Percentiles rank a stretch among this genome's conserved stretches.
These are phyloP conservation scores for Nipponacmea schrenckii DNA, from an alignment of 2,888 invertebrate genomes.

Conservation along the genomic window DNA sequence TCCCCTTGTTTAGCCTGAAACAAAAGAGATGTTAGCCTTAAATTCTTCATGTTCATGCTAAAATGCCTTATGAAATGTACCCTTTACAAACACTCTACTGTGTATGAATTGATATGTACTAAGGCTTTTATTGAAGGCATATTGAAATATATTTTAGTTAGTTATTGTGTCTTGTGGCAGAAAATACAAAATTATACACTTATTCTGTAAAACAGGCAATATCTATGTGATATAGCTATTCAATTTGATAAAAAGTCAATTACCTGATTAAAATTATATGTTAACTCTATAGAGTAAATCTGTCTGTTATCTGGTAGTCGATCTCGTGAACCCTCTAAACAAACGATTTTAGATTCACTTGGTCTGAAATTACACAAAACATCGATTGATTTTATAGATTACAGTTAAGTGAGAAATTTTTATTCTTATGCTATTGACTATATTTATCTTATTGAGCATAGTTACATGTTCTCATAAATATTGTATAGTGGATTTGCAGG, in stretches of 20 bases:
- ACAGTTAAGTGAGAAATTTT: background rate
- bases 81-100: too few relatives aligned
- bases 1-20: conserved; percentile 80
- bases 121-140: too few relatives aligned
- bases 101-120: too few relatives aligned
- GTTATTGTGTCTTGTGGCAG: too few relatives aligned
- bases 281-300: conserved; percentile 89
- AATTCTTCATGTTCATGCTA: conserved; percentile 7
- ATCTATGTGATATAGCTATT: too few relatives aligned
- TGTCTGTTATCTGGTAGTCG: conserved; percentile 87
- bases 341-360: conserved; percentile 81
- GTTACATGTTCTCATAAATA: background rate
- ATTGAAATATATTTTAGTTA: too few relatives aligned
- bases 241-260: too few relatives aligned
- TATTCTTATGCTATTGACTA: too few relatives aligned
- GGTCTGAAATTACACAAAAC: conserved; percentile 74
- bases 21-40: background rate
- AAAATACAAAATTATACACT: too few relatives aligned
- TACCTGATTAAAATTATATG: conserved; percentile 83
- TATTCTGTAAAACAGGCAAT: too few relatives aligned
- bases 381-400: background rate
- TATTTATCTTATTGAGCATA: too few relatives aligned
- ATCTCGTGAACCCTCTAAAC: conserved; percentile 81
- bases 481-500: conserved; percentile 12
- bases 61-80: too few relatives aligned